Evolutionary conservation across 2,888 invertebrate species (phyloP).

Genomic region (Bruchidius siliquastri): DNA sequence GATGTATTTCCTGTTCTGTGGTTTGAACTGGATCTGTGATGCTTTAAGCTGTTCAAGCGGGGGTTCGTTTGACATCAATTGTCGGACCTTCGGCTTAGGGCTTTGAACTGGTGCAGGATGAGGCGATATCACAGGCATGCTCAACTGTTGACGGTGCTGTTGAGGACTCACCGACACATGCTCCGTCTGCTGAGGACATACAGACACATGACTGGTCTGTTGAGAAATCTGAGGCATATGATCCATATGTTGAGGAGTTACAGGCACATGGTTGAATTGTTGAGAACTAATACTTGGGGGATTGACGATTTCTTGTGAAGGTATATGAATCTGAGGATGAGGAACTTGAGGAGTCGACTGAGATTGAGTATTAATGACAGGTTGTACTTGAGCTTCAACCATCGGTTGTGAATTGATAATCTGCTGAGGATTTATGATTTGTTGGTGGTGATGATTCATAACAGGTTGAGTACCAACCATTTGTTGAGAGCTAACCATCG

Average conservation of each 20-base stretch:
- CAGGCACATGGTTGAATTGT: background rate
- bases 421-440: conserved; percentile 10
- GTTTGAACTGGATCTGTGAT: conserved; percentile 27
- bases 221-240: background rate
- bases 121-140: background rate
- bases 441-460: conserved; percentile 11
- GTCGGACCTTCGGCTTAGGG: background rate
- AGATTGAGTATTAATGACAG: conserved; percentile 8
- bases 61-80: conserved; percentile 5
- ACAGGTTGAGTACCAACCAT: conserved; percentile 12
- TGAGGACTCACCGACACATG: background rate
- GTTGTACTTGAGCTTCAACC: conserved; percentile 7
- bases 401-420: conserved; percentile 12
- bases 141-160: background rate
- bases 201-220: background rate
- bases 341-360: background rate
- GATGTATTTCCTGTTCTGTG: conserved; percentile 29
- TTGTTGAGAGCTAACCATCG: conserved; percentile 6
- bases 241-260: background rate
- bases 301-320: conserved; percentile 6
- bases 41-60: conserved; percentile 12
- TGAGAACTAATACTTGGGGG: background rate
- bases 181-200: background rate
- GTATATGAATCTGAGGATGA: conserved; percentile 9
- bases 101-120: background rate